Evolutionary conservation across 2,113 vertebrate species (phyloP), one percentile per base, ranked within the genome.

Genomic region (Probosciger aterrimus): DNA sequence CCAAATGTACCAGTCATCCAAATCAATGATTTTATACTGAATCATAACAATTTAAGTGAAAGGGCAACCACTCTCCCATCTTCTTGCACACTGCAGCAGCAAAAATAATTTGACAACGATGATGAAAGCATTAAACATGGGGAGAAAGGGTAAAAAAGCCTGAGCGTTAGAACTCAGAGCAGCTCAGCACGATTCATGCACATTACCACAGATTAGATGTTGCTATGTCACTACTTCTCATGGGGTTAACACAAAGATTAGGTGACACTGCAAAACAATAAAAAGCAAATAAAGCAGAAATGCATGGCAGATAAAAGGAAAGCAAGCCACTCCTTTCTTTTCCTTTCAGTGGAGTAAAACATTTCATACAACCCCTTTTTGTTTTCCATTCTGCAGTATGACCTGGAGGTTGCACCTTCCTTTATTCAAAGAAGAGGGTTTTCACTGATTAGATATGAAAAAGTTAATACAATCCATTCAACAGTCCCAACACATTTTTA

Each of bases 221-320:
- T 94, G 89, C 78, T 83, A 31, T 84, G 71, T 69, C 81, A 95
- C 59, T 84, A 2, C 30, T 82, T 59, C 60, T 83, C 71, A 55
- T 16, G 80, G 52, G 39, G n/a, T 50, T 85, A 76, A 93, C 50
- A 84, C 18, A 93, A 75, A 95, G 53, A 86, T 86, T 67, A 82
- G 64, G 50, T 83, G 71, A 82, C 35, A 37, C 35, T 50, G 79
- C 31, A 92, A 80, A 87, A 92, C 73, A 60, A 47, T 4, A 35
- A 55, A 64, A 64, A 55, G 82, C 59, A 96, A 81, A 89, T 33
- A 93, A 95, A 96, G 93, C 75, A 93, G 85, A 95, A 93, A 80
- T 62, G 86, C 50, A 80, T 50, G 70, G 59, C 43, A 86, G 63
- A 80, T 84, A 65, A 62, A 86, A 82, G 82, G 82, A 86, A 91